phyloP scores from a whole-genome alignment of 2,113 vertebrate species.

The Anhinga rufa region DNA sequence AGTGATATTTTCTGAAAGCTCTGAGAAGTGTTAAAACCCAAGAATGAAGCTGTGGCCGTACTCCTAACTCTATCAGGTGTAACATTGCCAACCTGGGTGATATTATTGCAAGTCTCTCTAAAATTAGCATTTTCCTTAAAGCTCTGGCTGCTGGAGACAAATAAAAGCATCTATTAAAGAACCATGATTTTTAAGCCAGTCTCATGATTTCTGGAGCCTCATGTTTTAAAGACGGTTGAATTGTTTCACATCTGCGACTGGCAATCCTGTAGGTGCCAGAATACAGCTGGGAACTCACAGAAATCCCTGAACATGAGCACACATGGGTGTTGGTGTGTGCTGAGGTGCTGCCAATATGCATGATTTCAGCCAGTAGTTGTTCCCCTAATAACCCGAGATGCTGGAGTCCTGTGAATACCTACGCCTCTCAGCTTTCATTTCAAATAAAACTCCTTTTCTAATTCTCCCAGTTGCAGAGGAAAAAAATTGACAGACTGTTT shows the following conservation, averaged over 20 bases:
- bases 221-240: not conserved
- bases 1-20: not conserved
- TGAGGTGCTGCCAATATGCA: not conserved
- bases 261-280: not conserved
- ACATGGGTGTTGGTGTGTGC: not conserved
- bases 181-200: not conserved
- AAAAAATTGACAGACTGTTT: not conserved
- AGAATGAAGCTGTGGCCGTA: not conserved
- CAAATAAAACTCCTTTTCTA: not conserved
- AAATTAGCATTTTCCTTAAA: not conserved
- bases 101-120: not conserved
- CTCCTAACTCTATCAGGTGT: not conserved
- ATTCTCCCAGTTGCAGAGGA: not conserved
- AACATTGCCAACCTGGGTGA: not conserved
- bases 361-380: not conserved
- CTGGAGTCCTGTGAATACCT: not conserved
- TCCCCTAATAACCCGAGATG: not conserved
- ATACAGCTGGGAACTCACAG: not conserved
- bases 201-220: not conserved
- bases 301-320: not conserved
- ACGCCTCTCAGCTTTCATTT: not conserved
- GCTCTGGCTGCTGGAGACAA: not conserved
- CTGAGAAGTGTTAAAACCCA: not conserved
- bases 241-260: not conserved
- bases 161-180: not conserved